These are phyloP conservation scores for Drosophila limbata DNA, from an alignment of 2,888 invertebrate genomes.

Conservation along the genomic window DNA sequence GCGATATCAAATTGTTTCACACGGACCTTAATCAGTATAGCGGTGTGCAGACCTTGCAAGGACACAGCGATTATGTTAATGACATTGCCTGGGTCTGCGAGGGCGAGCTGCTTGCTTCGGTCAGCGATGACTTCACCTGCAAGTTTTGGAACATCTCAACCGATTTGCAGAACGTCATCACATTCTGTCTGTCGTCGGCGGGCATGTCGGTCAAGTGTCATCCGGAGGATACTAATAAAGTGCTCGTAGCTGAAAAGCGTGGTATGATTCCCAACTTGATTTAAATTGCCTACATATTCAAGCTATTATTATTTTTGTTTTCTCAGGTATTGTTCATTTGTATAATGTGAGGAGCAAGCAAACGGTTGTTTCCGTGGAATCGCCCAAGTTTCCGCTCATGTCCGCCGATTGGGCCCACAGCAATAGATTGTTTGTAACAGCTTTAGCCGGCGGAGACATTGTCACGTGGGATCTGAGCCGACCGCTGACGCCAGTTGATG, in stretches of 20 bases:
- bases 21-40: constrained; percentile 86
- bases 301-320: neutral
- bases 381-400: constrained; percentile 87
- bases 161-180: constrained; percentile 86
- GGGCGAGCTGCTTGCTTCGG: constrained; percentile 90
- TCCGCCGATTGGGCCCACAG: constrained; percentile 90
- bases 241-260: constrained; percentile 91
- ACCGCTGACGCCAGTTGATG: constrained; percentile 88
- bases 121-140: constrained; percentile 91
- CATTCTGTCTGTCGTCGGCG: constrained; percentile 89
- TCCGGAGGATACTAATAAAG: constrained; percentile 89
- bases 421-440: constrained; percentile 87
- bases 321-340: constrained; percentile 88
- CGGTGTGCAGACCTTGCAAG: constrained; percentile 85
- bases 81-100: constrained; percentile 89
- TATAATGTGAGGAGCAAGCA: constrained; percentile 90
- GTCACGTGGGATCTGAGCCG: constrained; percentile 89
- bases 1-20: constrained; percentile 86
- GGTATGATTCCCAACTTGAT: constrained; percentile 71
- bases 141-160: constrained; percentile 88
- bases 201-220: constrained; percentile 90
- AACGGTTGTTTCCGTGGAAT: constrained; percentile 89
- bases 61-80: constrained; percentile 90
- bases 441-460: constrained; percentile 89
- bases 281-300: neutral